These are phyloP conservation scores for Mus caroli DNA, from an alignment of 2,797 vertebrate species.

Conservation along the genomic window DNA sequence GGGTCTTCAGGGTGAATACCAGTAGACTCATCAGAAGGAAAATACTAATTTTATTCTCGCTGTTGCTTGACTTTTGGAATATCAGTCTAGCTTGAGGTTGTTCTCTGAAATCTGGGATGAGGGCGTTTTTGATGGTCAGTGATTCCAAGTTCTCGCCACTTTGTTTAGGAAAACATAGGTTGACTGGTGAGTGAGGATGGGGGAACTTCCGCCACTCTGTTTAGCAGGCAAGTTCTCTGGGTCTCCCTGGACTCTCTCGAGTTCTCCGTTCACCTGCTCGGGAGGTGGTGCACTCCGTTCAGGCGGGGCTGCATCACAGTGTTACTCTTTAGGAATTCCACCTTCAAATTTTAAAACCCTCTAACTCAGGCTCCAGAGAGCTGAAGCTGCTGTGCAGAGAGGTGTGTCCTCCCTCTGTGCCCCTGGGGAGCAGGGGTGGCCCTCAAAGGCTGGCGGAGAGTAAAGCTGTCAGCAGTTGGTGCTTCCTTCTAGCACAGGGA, in stretches of 20 bases:
- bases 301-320: neutral
- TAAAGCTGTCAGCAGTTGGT: neutral
- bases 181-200: neutral
- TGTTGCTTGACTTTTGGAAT: constrained; percentile 57
- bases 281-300: neutral
- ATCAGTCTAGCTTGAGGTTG: constrained; percentile 39
- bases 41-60: neutral
- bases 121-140: neutral
- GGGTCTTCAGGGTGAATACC: neutral
- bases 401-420: neutral
- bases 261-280: neutral
- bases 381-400: neutral
- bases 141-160: neutral
- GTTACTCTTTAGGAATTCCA: constrained; percentile 41
- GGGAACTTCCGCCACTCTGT: neutral
- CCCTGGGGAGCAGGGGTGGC: neutral
- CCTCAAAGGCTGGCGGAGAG: neutral
- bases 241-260: neutral
- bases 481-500: neutral
- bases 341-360: neutral
- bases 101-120: constrained; percentile 12
- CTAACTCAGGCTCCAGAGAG: neutral
- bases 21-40: constrained; percentile 42
- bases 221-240: too few relatives aligned
- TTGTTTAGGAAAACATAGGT: neutral